Conservation (phyloP, 2,888 invertebrate species). For the Cerceris ruficornis region DNA sequence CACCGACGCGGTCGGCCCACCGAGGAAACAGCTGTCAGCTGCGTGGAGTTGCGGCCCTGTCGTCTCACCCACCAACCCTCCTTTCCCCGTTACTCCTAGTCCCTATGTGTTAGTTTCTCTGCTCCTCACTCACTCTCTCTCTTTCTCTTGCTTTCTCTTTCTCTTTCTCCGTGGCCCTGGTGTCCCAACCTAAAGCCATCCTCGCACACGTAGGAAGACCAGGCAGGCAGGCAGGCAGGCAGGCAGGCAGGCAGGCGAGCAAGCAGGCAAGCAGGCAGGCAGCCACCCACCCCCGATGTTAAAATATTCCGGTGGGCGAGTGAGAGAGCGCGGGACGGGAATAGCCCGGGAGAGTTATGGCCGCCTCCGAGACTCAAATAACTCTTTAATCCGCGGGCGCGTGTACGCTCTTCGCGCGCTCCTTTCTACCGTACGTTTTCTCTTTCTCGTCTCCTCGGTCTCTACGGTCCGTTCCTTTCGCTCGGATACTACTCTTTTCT, state of each 20-base stretch:
- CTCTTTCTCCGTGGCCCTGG: slow-evolving; percentile 13
- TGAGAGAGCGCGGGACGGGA: slow-evolving; percentile 75
- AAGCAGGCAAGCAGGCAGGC: slow-evolving; percentile 63
- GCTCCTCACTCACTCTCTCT: slow-evolving; percentile 9
- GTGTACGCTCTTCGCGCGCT: slow-evolving; percentile 75
- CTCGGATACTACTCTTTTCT: slow-evolving; percentile 28
- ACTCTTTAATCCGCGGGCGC: slow-evolving; percentile 81
- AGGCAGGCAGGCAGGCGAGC: slow-evolving; percentile 13
- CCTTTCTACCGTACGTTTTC: slow-evolving; percentile 50
- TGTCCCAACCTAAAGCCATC: slow-evolving; percentile 67
- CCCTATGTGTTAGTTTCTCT: slow-evolving; percentile 1
- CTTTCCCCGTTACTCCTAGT: slow-evolving; percentile 53
- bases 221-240: slow-evolving; percentile 17
- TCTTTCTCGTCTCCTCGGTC: slow-evolving; percentile 21
- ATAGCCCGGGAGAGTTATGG: slow-evolving; percentile 81
- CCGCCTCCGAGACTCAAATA: slow-evolving; percentile 81
- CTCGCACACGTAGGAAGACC: slow-evolving; percentile 36
- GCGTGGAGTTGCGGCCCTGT: slow-evolving; percentile 76
- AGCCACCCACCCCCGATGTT: slow-evolving; percentile 80
- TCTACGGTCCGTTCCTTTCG: slow-evolving; percentile 16
- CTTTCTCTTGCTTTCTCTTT: background rate
- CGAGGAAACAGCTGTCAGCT: slow-evolving; percentile 82
- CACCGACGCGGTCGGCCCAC: slow-evolving; percentile 81
- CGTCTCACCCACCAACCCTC: slow-evolving; percentile 66
- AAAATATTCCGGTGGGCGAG: slow-evolving; percentile 80